A percentile compares a stretch with the other conserved stretches of the same genome.
phyloP scores from a whole-genome alignment of 1,140 invertebrate genomes.

The Orchesella cincta region DNA sequence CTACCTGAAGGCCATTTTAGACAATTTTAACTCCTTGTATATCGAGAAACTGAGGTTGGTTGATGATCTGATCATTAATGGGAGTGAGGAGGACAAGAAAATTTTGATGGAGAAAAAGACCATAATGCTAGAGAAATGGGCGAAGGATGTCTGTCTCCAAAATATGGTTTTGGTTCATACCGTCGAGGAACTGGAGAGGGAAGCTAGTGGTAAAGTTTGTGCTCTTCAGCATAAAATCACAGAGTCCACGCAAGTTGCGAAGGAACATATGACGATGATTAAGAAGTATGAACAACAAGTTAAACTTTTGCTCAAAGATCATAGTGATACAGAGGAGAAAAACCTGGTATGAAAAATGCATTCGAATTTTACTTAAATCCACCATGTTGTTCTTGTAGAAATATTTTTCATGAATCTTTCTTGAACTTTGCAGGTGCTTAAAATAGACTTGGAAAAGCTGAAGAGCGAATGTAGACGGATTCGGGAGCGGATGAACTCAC shows the following conservation, averaged over 20 bases:
- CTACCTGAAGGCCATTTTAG: conserved; percentile 7
- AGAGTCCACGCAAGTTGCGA: conserved; percentile 38
- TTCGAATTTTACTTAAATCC: neutral
- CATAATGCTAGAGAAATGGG: conserved; percentile 26
- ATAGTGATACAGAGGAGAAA: conserved; percentile 9
- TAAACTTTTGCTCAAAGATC: conserved; percentile 36
- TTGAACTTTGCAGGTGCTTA: neutral
- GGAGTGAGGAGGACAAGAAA: neutral
- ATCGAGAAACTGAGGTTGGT: conserved; percentile 26
- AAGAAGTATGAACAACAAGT: conserved; percentile 48
- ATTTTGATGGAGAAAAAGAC: conserved; percentile 23
- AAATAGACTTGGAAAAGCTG: conserved; percentile 21
- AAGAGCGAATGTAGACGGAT: conserved; percentile 21
- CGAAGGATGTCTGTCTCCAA: conserved; percentile 32
- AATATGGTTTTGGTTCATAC: conserved; percentile 34
- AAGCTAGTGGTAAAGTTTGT: conserved; percentile 42
- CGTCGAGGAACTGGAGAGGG: conserved; percentile 46
- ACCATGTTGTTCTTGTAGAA: neutral
- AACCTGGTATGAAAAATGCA: conserved; percentile 20
- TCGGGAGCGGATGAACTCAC: conserved; percentile 13
- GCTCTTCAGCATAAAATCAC: conserved; percentile 42
- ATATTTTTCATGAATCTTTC: neutral
- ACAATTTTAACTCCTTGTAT: conserved; percentile 38
- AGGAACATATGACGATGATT: conserved; percentile 46
- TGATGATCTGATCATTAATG: conserved; percentile 15